Base-by-base conservation (phyloP, 2,888 invertebrate genomes). In the Lycaena phlaeas region DNA sequence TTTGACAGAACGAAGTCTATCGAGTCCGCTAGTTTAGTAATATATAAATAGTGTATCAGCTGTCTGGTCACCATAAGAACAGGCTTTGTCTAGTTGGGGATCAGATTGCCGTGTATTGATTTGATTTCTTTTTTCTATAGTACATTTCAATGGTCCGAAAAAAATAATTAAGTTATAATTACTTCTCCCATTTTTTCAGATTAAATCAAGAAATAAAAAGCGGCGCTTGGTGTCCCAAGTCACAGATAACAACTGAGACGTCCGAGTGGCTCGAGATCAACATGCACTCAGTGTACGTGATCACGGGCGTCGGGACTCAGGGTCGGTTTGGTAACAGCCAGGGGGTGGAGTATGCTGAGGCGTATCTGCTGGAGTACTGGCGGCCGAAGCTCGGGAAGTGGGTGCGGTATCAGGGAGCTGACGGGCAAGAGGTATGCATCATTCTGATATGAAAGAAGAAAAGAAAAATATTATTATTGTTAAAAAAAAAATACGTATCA, bases 221-320 rank as follows among this genome's bases (percentile, higher is more conserved):
- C 9, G 96, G 96, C 31, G 96, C 96, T 1, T 97, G 96, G 97
- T 97, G 97, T 78, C 96, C 97, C 7, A 89, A 90, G 71, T 86
- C 88, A 38, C 90, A 91, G 68, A 91, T 94, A 59, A 92, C 92
- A 14, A 88, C 89, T n/a, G 92, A 92, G 56, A 86, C 90, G 2
- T 87, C 86, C 44, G 92, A 93, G 70, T 92, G 92, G 92, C 75
- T 93, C 46, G 90, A 96, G 85, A 88, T 94, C 50, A 91, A 96
- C 68, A 87, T 97, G 50, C 90, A 89, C 59, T 82, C 86, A 12
- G 89, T 94, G 31, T 92, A 92, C 75, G 90, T 95, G 64, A 89
- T 97, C 62, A 94, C 94, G 0, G 92, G 89, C 12, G 88, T 93
- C 5, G 90, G 89, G 51, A 91, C 91, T 1, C 96, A 96, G 77